Conservation (phyloP, 2,888 invertebrate genomes). For the Aphidius colemani region DNA sequence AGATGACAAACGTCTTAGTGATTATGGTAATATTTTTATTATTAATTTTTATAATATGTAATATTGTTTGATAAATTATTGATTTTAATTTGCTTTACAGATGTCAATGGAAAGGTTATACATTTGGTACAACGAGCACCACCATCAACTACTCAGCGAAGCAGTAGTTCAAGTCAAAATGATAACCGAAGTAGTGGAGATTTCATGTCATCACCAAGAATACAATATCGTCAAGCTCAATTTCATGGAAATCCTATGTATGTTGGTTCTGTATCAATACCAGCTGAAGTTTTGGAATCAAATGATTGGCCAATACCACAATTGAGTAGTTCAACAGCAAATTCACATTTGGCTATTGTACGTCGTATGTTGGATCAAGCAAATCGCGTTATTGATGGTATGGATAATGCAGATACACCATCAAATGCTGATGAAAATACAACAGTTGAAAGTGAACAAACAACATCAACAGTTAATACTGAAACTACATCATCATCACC, state of each 20-base stretch:
- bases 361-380: conserved; percentile 62
- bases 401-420: conserved; percentile 56
- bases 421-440: conserved; percentile 4
- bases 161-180: conserved; percentile 55
- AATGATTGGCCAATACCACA: conserved; percentile 59
- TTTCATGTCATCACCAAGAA: conserved; percentile 24
- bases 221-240: conserved; percentile 36
- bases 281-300: conserved; percentile 59
- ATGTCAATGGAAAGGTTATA: conserved; percentile 88
- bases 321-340: conserved; percentile 62
- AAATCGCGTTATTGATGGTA: conserved; percentile 58
- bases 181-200: conserved; percentile 53
- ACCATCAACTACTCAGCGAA: conserved; percentile 64
- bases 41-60: neutral
- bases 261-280: conserved; percentile 66
- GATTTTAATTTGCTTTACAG: conserved; percentile 59
- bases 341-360: conserved; percentile 63
- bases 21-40: conserved; percentile 70
- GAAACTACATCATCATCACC: conserved; percentile 49
- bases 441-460: neutral
- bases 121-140: conserved; percentile 90
- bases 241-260: conserved; percentile 64
- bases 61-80: neutral
- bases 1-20: conserved; percentile 82
- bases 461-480: neutral